phyloP scores from a whole-genome alignment of 2,797 vertebrate species.

The Semotilus atromaculatus region DNA sequence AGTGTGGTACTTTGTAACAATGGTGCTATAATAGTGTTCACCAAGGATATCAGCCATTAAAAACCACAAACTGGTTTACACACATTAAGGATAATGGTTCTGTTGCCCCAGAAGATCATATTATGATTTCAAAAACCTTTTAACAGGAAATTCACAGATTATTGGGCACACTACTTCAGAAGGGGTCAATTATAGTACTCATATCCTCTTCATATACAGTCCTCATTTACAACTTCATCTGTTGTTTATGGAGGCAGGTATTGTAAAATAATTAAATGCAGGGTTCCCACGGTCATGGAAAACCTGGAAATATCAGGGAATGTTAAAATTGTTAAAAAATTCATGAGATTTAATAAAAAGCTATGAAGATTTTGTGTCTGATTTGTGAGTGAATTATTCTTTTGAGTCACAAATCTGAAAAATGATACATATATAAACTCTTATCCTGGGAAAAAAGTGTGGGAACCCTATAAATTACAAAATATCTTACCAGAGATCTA shows the following conservation, averaged over 20 bases:
- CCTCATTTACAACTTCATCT: not conserved
- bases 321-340: not conserved
- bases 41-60: conserved; percentile 13
- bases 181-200: not conserved
- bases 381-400: not conserved
- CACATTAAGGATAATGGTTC: not conserved
- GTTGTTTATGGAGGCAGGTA: not conserved
- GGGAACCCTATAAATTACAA: not conserved
- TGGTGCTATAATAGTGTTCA: conserved; percentile 21
- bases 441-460: not conserved
- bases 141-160: not conserved
- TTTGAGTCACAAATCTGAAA: not conserved
- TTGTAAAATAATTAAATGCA: not conserved
- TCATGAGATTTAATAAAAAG: not conserved
- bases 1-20: conserved; percentile 3
- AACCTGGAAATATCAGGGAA: not conserved
- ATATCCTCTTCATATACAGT: not conserved
- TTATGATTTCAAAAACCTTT: not conserved
- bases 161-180: not conserved
- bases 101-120: not conserved
- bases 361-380: not conserved
- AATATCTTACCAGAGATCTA: not conserved
- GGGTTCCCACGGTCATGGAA: not conserved
- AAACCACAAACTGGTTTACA: conserved; percentile 6
- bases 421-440: not conserved